Percentiles rank a stretch among this genome's conserved stretches.
Conservation (phyloP, 1,140 invertebrate genomes). For the Habropoda laboriosa region DNA sequence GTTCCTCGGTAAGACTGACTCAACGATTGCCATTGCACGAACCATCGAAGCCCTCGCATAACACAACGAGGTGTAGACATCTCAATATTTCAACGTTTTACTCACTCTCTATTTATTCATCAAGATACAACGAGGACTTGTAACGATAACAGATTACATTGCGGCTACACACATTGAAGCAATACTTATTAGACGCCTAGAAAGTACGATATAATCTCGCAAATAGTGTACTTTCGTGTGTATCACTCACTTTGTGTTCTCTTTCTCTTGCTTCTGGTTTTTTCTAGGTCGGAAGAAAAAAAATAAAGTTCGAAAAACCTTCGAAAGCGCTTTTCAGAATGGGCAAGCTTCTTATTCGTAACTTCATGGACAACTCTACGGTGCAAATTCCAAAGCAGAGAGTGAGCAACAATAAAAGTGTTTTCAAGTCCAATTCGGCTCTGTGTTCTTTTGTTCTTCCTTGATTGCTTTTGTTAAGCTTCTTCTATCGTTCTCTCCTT, state of each 20-base stretch:
- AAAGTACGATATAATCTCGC: slow-evolving; percentile 50
- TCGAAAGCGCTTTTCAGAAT: slow-evolving; percentile 31
- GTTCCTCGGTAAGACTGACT: neutral
- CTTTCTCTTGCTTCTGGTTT: neutral
- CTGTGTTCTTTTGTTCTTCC: neutral
- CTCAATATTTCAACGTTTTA: slow-evolving; percentile 54
- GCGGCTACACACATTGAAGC: slow-evolving; percentile 59
- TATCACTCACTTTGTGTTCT: neutral
- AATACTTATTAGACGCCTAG: slow-evolving; percentile 44
- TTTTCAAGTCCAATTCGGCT: slow-evolving; percentile 17
- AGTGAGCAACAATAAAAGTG: slow-evolving; percentile 60
- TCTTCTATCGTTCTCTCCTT: slow-evolving; percentile 35
- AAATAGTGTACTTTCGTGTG: slow-evolving; percentile 22
- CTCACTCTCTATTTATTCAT: slow-evolving; percentile 65
- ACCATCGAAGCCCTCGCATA: slow-evolving; percentile 11
- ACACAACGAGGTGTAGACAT: slow-evolving; percentile 35
- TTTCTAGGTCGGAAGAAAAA: neutral
- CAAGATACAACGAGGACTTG: slow-evolving; percentile 61
- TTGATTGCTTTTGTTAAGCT: slow-evolving; percentile 29
- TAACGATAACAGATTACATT: slow-evolving; percentile 61
- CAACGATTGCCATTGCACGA: neutral
- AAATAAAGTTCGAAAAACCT: slow-evolving; percentile 53
- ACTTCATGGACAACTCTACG: slow-evolving; percentile 22
- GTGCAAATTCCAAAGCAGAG: slow-evolving; percentile 59
- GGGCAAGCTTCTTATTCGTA: slow-evolving; percentile 37